These are phyloP conservation scores for Nomada fabriciana DNA, from an alignment of 2,888 invertebrate genomes.

Conservation along the genomic window DNA sequence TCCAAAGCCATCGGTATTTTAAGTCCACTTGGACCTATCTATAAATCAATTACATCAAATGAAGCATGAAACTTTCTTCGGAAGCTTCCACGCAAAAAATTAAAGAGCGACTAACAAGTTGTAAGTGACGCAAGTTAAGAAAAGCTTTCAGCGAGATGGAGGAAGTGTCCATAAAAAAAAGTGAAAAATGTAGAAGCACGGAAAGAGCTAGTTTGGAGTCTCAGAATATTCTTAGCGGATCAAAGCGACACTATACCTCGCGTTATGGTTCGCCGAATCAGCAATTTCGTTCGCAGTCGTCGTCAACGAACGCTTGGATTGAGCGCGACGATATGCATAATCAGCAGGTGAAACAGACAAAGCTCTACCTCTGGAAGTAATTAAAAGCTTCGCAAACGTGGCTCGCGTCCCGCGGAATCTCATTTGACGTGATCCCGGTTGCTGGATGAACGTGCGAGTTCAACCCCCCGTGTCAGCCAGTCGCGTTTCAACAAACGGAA, in stretches of 20 bases:
- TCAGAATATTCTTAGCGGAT: background rate
- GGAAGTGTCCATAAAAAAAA: background rate
- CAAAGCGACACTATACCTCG: background rate
- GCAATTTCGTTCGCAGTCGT: background rate
- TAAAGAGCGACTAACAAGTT: background rate
- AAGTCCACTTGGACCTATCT: too few species aligned
- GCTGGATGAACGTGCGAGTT: constrained; percentile 5
- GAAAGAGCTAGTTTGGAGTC: too few species aligned
- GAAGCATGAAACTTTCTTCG: background rate
- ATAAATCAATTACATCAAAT: background rate
- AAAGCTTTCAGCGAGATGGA: background rate
- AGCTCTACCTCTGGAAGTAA: constrained; percentile 18
- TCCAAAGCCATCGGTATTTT: too few species aligned
- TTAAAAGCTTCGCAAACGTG: constrained; percentile 45
- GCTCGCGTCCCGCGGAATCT: constrained; percentile 27
- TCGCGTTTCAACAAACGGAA: constrained; percentile 27
- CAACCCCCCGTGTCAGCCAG: constrained; percentile 10
- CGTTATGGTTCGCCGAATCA: background rate
- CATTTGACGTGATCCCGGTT: constrained; percentile 38
- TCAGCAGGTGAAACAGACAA: constrained; percentile 35
- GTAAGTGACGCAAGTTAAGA: background rate
- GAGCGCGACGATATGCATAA: constrained; percentile 31
- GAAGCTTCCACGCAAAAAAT: background rate
- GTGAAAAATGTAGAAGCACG: too few species aligned
- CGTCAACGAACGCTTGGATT: background rate